Percentiles rank a stretch among this genome's conserved stretches.
These are phyloP conservation scores for Campylorhamphus procurvoides DNA, from an alignment of 2,113 vertebrate species.

Conservation along the genomic window DNA sequence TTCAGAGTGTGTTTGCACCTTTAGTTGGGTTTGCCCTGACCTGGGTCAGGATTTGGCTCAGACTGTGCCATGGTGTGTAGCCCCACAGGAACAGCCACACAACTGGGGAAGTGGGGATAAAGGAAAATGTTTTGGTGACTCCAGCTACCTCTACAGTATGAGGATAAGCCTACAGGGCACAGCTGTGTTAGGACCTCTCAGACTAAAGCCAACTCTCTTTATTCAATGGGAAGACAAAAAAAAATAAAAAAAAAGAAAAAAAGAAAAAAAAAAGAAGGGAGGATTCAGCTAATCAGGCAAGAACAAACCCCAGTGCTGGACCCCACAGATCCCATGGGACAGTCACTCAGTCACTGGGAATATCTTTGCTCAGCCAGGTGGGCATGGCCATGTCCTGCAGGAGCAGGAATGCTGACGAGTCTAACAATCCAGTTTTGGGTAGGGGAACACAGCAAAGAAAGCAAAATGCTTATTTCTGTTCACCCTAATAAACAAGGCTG, in stretches of 20 bases:
- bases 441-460: not conserved
- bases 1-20: not conserved
- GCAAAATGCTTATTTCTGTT: not conserved
- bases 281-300: not conserved
- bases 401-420: not conserved
- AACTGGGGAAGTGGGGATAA: not conserved
- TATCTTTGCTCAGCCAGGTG: not conserved
- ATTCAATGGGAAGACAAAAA: not conserved
- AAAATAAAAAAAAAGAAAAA: too few species aligned
- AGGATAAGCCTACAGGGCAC: accelerated
- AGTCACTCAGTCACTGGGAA: accelerated
- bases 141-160: accelerated
- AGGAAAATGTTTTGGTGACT: accelerated
- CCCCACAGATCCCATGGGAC: accelerated
- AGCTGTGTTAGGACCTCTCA: accelerated
- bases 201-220: not conserved
- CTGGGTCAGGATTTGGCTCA: not conserved
- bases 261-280: not conserved
- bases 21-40: not conserved
- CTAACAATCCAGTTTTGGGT: not conserved
- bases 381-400: not conserved
- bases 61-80: not conserved
- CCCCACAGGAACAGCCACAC: not conserved
- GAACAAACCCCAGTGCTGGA: not conserved
- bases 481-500: not conserved